Base-by-base conservation (phyloP, 35 echinoderm and acorn worm species). In the Ophiothrix spiculata region DNA sequence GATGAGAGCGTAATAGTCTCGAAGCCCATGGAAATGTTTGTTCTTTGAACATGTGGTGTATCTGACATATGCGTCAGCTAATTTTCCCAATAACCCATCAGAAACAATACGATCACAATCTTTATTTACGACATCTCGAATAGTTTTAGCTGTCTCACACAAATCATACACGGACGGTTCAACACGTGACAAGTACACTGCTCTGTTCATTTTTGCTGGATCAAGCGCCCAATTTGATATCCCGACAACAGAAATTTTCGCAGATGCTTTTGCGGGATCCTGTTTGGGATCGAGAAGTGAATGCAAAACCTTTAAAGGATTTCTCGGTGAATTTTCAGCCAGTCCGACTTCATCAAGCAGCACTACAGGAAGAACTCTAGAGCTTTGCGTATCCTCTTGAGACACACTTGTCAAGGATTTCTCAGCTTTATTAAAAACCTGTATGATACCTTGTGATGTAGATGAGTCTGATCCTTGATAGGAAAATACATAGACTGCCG, bases 141-240 rank as follows among this genome's bases (percentile, higher is more conserved):
- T 81, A 0, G 77, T 81, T 63, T 79, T 81, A 33, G 87, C 87
- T 60, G 76, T 88, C 14, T 81, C 56, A 37, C 36, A 56, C 25
- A 88, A 37, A 31, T 88, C 87, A 1, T 81, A 32, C 73, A 19
- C 79, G 40, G 46, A 63, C 74, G 87, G 87, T 74, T 80, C 87
- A 56, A 41, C 39, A 38, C 87, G 39, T 0, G 87, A 88, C 23
- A 88, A 41, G 31, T 80, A 79, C 17, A 88, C 54, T 64, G 76
- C 87, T 40, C 87, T 32, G 60, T 88, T 88, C 87, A 88, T 88
- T 39, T 88, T 88, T 34, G 87, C 87, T 63, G 87, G 39, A 88
- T 88, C 87, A 16, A 88, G 49, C 0, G 87, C 87, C 87, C 87
- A 88, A 38, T 88, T 88, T n/a, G 87, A 88, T 28, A 88, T 88